phyloP scores from a whole-genome alignment of 2,888 invertebrate species.

The Trichogramma dendrolimi region DNA sequence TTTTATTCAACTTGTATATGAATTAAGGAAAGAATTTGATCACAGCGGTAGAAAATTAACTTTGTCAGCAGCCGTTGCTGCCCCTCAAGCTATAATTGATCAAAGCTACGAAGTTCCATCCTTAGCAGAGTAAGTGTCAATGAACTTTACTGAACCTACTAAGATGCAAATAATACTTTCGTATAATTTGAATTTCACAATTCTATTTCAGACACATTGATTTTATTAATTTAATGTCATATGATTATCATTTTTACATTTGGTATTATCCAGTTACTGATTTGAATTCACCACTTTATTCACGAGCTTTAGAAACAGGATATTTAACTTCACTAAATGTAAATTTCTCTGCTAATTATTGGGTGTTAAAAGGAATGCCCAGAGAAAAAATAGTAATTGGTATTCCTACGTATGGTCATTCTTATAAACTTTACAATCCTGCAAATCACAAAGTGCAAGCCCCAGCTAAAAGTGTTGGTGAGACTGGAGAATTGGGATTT shows the following conservation, averaged over 20 bases:
- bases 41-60: constrained; percentile 57
- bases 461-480: constrained; percentile 68
- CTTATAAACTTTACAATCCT: constrained; percentile 61
- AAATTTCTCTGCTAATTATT: constrained; percentile 77
- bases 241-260: constrained; percentile 81
- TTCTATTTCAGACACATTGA: constrained; percentile 62
- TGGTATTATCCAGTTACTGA: constrained; percentile 76
- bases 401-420: constrained; percentile 81
- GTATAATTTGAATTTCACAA: neutral
- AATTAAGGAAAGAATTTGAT: constrained; percentile 66
- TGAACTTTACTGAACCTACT: neutral
- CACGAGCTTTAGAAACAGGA: constrained; percentile 59
- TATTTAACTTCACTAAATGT: constrained; percentile 71
- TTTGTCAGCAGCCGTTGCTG: constrained; percentile 75
- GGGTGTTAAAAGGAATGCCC: constrained; percentile 71
- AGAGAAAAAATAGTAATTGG: constrained; percentile 76
- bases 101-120: constrained; percentile 74
- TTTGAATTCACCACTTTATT: constrained; percentile 76
- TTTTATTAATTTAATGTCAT: constrained; percentile 86
- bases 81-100: constrained; percentile 70
- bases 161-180: constrained; percentile 6
- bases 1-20: constrained; percentile 70
- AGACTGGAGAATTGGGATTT: constrained; percentile 66
- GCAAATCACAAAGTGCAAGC: constrained; percentile 66
- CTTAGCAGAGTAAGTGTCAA: constrained; percentile 62